Percentiles rank a stretch among this genome's conserved stretches.
Evolutionary conservation across 2,797 vertebrate species (phyloP).

Genomic region (Enteromius unitaeniatus): DNA sequence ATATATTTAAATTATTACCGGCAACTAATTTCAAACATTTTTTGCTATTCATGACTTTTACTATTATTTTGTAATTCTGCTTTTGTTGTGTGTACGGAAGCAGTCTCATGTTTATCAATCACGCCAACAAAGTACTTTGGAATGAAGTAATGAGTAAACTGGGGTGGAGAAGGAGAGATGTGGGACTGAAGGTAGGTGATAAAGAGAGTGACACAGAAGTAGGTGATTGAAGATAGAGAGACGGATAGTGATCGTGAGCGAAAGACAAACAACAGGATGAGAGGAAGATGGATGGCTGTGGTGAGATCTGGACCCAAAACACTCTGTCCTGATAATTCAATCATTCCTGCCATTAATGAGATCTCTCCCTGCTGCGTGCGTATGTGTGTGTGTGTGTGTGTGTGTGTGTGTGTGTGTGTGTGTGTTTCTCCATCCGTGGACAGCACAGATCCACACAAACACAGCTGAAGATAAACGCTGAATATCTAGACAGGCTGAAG

Average conservation of each 20-base stretch:
- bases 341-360: constrained; percentile 30
- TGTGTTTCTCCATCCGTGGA: background rate
- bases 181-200: constrained; percentile 8
- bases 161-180: background rate
- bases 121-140: background rate
- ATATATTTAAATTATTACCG: background rate
- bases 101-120: background rate
- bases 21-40: too few relatives aligned
- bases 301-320: constrained; percentile 37
- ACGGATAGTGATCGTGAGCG: constrained; percentile 2
- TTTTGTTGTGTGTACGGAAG: background rate
- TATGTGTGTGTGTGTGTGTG: background rate
- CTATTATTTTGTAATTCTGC: background rate
- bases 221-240: background rate
- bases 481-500: constrained; percentile 29
- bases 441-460: background rate
- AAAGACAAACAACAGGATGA: constrained; percentile 34
- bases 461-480: constrained; percentile 30
- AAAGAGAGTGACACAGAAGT: constrained; percentile 16
- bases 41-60: background rate
- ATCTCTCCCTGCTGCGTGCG: background rate
- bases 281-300: constrained; percentile 24
- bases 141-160: background rate
- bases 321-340: constrained; percentile 41
- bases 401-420: background rate